Base-by-base conservation (phyloP, 2,888 invertebrate genomes). In the Omphaloscelis lunosa region DNA sequence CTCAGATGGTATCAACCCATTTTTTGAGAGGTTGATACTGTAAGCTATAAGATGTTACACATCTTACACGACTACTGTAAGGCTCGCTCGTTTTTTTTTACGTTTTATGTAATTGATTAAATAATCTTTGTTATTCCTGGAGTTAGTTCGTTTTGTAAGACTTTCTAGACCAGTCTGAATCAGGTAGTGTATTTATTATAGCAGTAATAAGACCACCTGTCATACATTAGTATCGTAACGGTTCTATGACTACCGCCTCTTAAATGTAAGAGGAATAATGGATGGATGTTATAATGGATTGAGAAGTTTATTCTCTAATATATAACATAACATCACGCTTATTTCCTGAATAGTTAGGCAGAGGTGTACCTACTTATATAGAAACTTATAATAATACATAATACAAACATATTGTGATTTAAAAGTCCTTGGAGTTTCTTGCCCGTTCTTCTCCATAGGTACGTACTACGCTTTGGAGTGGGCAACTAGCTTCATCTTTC, bases 191-290 rank as follows among this genome's bases (percentile, higher is more conserved):
- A 72, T 75, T 75, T 82, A 80, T 82, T 77, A 74, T 65, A 34
- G 27, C 27, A 65, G 58, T 62, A 58, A 77, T 68, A 62, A 82
- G 82, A 58, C 67, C 82, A 82, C 71, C 78, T 82, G 86, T 85
- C 74, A 69, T 58, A 65, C 65, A 73, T 81, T 68, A 29, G 63
- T 81, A 51, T 59, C 51, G 58, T 62, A 63, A 76, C 75, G 68
- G 75, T 72, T 68, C 45, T 75, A 66, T 63, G 48, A 68, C 79
- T 69, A 65, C 76, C 70, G 39, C 65, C 63, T 82, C 61, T 73
- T 53, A 77, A 62, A 75, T 74, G 58, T 59, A 85, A 71, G 67
- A 83, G 73, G 71, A 67, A 75, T 79, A 58, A 34, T 34, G 34
- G 3, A 34, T 34, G 1, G 1, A 53, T 45, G 23, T 39, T 65